Percentiles rank a stretch among this genome's conserved stretches.
Conservation (phyloP, 2,113 vertebrate genomes). For the Erythrocercus mccallii region DNA sequence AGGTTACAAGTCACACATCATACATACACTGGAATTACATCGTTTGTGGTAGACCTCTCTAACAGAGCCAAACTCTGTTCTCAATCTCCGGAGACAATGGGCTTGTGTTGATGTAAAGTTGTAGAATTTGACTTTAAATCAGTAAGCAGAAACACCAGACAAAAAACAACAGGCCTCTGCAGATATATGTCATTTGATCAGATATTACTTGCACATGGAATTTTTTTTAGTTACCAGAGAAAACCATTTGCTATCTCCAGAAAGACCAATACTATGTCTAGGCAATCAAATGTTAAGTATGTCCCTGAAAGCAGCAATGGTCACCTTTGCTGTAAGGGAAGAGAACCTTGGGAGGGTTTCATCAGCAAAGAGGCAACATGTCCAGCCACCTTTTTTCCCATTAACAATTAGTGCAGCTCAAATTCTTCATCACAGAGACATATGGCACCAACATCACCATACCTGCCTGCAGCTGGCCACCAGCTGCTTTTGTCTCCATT, state of each 20-base stretch:
- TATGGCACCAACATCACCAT: neutral
- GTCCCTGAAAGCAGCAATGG: neutral
- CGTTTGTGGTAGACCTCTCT: constrained; percentile 36
- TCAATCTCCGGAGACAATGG: neutral
- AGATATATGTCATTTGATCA: constrained; percentile 19
- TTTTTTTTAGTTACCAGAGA: neutral
- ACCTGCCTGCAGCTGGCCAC: neutral
- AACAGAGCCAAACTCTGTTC: neutral
- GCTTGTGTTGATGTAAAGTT: constrained; percentile 12
- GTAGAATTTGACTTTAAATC: constrained; percentile 12
- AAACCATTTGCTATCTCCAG: neutral
- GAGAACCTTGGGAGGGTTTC: neutral
- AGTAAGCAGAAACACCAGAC: neutral
- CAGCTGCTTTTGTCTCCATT: neutral
- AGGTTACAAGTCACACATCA: constrained; percentile 21
- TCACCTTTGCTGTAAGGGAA: neutral
- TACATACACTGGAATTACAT: constrained; percentile 19
- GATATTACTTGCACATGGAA: constrained; percentile 35
- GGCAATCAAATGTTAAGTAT: neutral
- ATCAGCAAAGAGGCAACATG: neutral
- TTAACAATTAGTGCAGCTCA: neutral
- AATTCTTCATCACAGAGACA: neutral
- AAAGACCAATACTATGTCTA: constrained; percentile 7
- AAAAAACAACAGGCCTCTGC: neutral
- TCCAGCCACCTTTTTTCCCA: neutral